phyloP scores from a whole-genome alignment of 1,140 invertebrate species.

The Mercenaria mercenaria region DNA sequence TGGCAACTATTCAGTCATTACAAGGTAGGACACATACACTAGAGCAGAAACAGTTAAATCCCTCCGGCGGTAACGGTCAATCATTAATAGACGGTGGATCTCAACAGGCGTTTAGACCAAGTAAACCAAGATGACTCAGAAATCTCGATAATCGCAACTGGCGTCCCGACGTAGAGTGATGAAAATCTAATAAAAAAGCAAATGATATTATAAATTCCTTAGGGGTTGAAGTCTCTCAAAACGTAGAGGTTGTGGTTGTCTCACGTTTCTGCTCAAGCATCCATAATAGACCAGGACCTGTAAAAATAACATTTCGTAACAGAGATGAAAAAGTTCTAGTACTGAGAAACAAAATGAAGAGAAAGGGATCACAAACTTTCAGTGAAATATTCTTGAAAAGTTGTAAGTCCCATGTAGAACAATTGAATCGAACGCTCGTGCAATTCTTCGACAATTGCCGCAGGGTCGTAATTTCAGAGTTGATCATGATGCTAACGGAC shows the following conservation, averaged over 20 bases:
- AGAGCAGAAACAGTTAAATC: not conserved
- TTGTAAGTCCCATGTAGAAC: not conserved
- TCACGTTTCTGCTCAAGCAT: not conserved
- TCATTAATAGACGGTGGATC: too few species aligned
- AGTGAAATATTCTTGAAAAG: not conserved
- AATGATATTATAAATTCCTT: not conserved
- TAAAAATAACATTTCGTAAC: not conserved
- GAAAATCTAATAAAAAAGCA: not conserved
- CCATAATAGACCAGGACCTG: not conserved
- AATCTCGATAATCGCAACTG: not conserved
- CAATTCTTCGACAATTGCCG: not conserved
- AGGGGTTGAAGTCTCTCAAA: not conserved
- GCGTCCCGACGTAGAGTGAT: not conserved
- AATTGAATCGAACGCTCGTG: not conserved
- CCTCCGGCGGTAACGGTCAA: too few species aligned
- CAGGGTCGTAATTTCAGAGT: not conserved
- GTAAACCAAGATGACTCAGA: not conserved
- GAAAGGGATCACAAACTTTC: not conserved
- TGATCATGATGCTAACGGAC: not conserved
- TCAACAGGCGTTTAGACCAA: not conserved
- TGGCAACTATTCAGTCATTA: slow-evolving; percentile 15
- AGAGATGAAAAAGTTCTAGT: not conserved
- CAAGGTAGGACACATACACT: not conserved
- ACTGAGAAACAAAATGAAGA: slow-evolving; percentile 6
- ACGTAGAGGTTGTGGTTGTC: not conserved